Evolutionary conservation across 2,797 vertebrate genomes (phyloP).

Genomic region (Phataginus tetradactyla): DNA sequence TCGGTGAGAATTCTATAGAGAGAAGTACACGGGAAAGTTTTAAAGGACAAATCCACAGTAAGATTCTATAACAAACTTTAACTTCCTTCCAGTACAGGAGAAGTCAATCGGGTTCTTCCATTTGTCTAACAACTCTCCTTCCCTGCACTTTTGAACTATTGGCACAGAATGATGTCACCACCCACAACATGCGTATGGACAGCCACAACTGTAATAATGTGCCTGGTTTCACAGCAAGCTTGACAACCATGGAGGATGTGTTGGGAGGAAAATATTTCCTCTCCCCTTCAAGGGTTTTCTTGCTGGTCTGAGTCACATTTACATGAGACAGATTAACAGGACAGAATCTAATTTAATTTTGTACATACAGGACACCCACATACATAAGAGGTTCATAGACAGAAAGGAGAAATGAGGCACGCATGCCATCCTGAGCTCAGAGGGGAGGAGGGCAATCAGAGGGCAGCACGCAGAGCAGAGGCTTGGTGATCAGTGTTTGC

Average conservation of each 20-base stretch:
- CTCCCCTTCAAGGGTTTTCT: too few species aligned
- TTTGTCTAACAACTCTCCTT: not conserved
- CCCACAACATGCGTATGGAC: not conserved
- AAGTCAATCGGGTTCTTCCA: not conserved
- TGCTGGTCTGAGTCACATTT: too few species aligned
- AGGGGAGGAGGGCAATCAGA: too few species aligned
- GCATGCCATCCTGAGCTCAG: too few species aligned
- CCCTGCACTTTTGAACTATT: not conserved
- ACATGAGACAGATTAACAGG: too few species aligned
- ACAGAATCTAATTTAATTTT: too few species aligned
- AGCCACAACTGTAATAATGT: not conserved
- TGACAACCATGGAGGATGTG: not conserved
- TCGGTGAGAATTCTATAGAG: not conserved
- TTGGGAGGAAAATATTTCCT: too few species aligned
- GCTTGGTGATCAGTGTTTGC: too few species aligned
- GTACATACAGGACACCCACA: too few species aligned
- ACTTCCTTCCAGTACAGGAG: not conserved
- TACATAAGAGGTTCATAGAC: too few species aligned
- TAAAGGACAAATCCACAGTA: not conserved
- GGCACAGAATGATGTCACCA: not conserved
- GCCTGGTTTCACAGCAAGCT: not conserved
- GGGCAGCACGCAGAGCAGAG: too few species aligned
- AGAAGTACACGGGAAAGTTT: not conserved
- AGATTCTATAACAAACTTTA: not conserved
- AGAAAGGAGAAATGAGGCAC: too few species aligned